A percentile compares a stretch with the other conserved stretches of the same genome.
Evolutionary conservation across 1,140 invertebrate species (phyloP).

Genomic region (Saccostrea glomerata): DNA sequence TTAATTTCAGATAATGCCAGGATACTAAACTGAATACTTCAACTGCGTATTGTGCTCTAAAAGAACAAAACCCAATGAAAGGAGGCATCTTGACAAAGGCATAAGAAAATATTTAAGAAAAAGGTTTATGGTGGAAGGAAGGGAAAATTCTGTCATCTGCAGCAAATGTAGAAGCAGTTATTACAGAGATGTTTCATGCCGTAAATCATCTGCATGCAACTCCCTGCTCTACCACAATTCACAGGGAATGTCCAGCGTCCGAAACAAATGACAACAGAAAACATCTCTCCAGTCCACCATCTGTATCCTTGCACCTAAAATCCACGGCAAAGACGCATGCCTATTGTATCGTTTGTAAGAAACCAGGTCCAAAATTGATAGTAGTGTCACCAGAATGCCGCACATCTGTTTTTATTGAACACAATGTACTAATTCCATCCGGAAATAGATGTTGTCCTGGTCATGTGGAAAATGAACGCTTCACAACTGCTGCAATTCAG

Average conservation of each 20-base stretch:
- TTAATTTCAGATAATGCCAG: background rate
- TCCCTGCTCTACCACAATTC: background rate
- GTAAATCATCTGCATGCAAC: background rate
- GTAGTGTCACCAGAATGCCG: conserved; percentile 19
- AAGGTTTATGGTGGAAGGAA: conserved; percentile 19
- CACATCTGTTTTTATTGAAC: conserved; percentile 6
- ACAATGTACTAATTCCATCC: conserved; percentile 35
- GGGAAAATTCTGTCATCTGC: conserved; percentile 7
- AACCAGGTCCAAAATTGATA: conserved; percentile 35
- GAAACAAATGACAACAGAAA: background rate
- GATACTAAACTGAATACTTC: background rate
- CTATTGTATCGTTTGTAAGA: conserved; percentile 38
- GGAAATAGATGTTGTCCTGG: conserved; percentile 45
- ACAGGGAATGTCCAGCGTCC: background rate
- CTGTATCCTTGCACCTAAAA: background rate
- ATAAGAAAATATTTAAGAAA: conserved; percentile 10
- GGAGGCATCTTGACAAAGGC: background rate
- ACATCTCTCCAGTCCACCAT: conserved; percentile 7
- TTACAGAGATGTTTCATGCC: conserved; percentile 1
- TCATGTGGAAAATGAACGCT: conserved; percentile 20
- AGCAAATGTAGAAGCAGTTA: background rate
- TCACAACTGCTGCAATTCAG: background rate
- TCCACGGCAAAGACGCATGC: conserved; percentile 37
- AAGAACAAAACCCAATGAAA: conserved; percentile 36
- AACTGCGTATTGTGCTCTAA: conserved; percentile 40